phyloP scores from a whole-genome alignment of 2,888 invertebrate species.

The Agrochola lychnidis region DNA sequence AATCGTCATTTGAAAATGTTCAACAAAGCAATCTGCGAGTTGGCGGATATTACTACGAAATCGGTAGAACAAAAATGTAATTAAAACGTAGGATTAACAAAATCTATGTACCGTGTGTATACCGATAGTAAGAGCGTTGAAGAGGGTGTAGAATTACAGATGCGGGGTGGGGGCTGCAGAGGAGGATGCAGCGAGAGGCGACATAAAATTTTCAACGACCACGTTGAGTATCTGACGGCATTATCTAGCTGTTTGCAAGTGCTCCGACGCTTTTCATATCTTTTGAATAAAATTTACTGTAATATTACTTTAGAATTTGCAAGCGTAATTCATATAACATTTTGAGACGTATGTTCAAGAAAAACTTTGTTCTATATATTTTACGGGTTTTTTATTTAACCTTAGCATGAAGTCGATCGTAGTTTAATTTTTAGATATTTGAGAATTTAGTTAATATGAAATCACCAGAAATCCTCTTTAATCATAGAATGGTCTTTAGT shows the following conservation, averaged over 20 bases:
- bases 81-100: slow-evolving; percentile 48
- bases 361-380: not conserved
- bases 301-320: slow-evolving; percentile 50
- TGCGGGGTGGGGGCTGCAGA: slow-evolving; percentile 77
- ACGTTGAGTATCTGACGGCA: slow-evolving; percentile 86
- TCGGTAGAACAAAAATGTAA: slow-evolving; percentile 1
- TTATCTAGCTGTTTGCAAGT: slow-evolving; percentile 88
- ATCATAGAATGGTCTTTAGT: not conserved
- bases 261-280: slow-evolving; percentile 84
- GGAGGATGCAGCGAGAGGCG: slow-evolving; percentile 85
- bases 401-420: not conserved
- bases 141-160: slow-evolving; percentile 78
- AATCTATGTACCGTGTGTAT: slow-evolving; percentile 65
- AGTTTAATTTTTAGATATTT: not conserved
- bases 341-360: slow-evolving; percentile 8
- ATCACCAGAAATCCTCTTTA: not conserved
- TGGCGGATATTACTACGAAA: not conserved
- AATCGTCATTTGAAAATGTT: not conserved
- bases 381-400: not conserved
- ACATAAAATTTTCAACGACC: slow-evolving; percentile 89
- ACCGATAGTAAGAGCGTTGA: slow-evolving; percentile 70
- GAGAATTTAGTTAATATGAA: not conserved
- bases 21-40: not conserved
- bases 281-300: slow-evolving; percentile 83
- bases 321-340: slow-evolving; percentile 41